phyloP scores from a whole-genome alignment of 1,140 invertebrate genomes.

The Hylaeus anthracinus region DNA sequence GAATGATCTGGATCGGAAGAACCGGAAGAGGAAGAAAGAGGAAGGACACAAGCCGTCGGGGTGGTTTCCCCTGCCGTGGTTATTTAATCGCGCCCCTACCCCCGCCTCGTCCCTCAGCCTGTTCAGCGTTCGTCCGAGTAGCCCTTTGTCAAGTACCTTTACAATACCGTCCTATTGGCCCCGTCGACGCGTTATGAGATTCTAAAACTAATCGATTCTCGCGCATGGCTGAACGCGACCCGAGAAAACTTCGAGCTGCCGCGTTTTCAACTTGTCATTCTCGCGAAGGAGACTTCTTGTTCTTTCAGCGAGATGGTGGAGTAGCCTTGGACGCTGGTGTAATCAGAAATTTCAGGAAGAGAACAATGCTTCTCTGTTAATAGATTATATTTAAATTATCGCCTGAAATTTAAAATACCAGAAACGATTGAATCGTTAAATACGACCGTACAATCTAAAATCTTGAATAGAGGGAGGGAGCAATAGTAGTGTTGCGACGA shows the following conservation, averaged over 20 bases:
- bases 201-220: conserved; percentile 17
- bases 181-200: background rate
- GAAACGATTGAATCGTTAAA: too few relatives aligned
- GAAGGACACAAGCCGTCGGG: conserved; percentile 3
- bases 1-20: background rate
- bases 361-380: too few relatives aligned
- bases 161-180: background rate
- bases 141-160: conserved; percentile 14
- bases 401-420: too few relatives aligned
- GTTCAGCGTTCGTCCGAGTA: background rate
- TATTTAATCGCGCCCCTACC: conserved; percentile 2
- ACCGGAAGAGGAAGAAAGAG: background rate
- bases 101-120: background rate
- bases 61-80: conserved; percentile 5
- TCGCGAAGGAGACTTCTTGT: too few relatives aligned
- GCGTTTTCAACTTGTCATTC: background rate
- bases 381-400: too few relatives aligned
- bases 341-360: too few relatives aligned
- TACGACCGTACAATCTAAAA: too few relatives aligned
- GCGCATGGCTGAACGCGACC: background rate
- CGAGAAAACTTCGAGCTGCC: too few relatives aligned
- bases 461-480: too few relatives aligned
- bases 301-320: too few relatives aligned
- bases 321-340: too few relatives aligned
- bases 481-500: too few relatives aligned